These are phyloP conservation scores for rat (Rattus norvegicus) DNA, from an alignment of 2,113 vertebrate genomes.

Conservation along the genomic window DNA sequence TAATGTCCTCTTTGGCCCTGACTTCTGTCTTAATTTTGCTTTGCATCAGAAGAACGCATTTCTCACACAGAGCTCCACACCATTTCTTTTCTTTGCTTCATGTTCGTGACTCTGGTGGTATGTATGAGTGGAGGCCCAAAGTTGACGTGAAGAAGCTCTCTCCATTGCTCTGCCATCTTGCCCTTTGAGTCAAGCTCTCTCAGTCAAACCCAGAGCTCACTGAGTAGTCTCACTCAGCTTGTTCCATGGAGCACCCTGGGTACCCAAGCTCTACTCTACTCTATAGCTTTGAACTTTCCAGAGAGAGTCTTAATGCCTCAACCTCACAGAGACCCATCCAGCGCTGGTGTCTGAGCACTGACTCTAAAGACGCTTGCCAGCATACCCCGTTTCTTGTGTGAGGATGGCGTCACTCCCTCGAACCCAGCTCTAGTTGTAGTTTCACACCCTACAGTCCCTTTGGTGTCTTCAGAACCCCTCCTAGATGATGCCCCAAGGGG, in stretches of 20 bases:
- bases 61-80: neutral
- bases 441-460: neutral
- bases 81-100: neutral
- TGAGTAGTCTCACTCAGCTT: no score
- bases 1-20: neutral
- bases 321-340: neutral
- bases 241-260: neutral
- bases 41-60: neutral
- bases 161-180: neutral
- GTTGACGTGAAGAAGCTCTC: neutral
- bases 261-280: neutral
- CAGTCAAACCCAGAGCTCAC: neutral
- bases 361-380: neutral
- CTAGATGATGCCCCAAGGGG: no score
- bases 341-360: neutral
- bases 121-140: neutral
- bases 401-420: neutral
- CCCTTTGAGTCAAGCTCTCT: neutral
- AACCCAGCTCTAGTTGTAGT: neutral
- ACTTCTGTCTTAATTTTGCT: neutral
- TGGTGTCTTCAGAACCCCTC: fast-evolving
- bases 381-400: neutral
- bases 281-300: neutral
- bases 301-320: neutral
- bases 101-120: neutral